Evolutionary conservation across 2,113 vertebrate genomes (phyloP), one percentile per base, ranked within the genome.

Genomic region (Triplophysa dalaica): DNA sequence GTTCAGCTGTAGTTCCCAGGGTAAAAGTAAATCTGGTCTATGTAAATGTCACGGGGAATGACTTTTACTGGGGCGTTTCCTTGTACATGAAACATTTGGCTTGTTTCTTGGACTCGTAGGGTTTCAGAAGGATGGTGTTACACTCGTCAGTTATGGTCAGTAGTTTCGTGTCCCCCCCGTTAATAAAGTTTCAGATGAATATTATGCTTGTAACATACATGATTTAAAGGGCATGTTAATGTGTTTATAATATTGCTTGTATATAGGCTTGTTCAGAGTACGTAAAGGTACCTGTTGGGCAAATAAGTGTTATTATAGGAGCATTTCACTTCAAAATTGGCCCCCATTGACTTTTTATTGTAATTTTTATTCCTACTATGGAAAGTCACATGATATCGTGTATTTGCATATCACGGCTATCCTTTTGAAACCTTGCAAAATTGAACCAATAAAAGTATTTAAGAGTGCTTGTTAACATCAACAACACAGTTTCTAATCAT

Each of bases 81-180:
- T 26, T 84, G 60, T 79, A 38, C 21, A 67, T 75, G 76, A 79
- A 61, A 70, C 43, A 84, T 82, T 48, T 61, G 3, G 26, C 43
- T 77, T 45, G 67, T 60, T 64, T 64, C 54, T 70, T 22, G 11
- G 56, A 75, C 70, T 69, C 63, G 17, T 33, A 70, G 79, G 77
- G 58, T 81, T 75, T 75, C 64, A 52, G 75, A 74, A 78, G 63
- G 82, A 74, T 84, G 22, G 79, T 75, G 79, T 84, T 80, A 79
- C 79, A 65, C 75, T 67, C 50, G 73, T 70, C 81, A 84, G 75
- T 81, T 81, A 79, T 65, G 83, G 33, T 75, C 64, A 70, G 58
- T 70, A 64, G 70, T 81, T 78, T 72, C 74, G 64, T 62, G 74
- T 81, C 82, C 61, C 61, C 29, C 62, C 29, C 3, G 19, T 66